Base-by-base conservation (phyloP, 2,888 invertebrate species). In the Fissipunctia ypsillon region DNA sequence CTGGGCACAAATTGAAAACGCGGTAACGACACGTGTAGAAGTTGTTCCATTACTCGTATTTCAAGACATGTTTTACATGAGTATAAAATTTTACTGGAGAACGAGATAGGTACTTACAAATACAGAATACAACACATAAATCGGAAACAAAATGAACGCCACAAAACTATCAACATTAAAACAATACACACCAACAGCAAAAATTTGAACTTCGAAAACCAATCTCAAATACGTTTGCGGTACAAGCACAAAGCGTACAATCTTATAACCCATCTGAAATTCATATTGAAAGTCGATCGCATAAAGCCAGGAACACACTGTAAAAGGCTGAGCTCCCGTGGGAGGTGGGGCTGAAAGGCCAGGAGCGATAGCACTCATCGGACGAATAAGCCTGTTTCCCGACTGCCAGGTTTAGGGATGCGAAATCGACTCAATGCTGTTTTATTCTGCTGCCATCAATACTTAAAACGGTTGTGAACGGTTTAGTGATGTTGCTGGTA, bases 351-450 rank as follows among this genome's bases (percentile, higher is more conserved):
- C 93, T 93, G 91, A 94, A 93, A 94, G 95, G 94, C 94, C 94
- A 92, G 89, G 91, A 92, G 88, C 91, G 86, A 93, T 93, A 94
- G 94, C 95, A 95, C 95, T 95, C 95, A 95, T 95, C 94, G 94
- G 89, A 91, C 92, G 95, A 95, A 95, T 96, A 96, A 96, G 96
- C 96, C 92, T 96, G 96, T 96, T 96, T 96, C 94, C 94, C 95
- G 94, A 93, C 95, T 93, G 88, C 90, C 91, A 90, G 95, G 95
- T 94, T 96, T 95, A 95, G 91, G 87, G 95, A 94, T 94, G 95
- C 93, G 94, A 94, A 95, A 93, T 93, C 93, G 94, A 94, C 93
- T 95, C 94, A 94, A 93, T 94, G 91, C 95, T 95, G 95, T 95
- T 95, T 95, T 95, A 95, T 95, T 95, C 95, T 93, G 91, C 93